These are phyloP conservation scores for Harpegnathos saltator DNA, from an alignment of 1,140 invertebrate species.

Conservation along the genomic window DNA sequence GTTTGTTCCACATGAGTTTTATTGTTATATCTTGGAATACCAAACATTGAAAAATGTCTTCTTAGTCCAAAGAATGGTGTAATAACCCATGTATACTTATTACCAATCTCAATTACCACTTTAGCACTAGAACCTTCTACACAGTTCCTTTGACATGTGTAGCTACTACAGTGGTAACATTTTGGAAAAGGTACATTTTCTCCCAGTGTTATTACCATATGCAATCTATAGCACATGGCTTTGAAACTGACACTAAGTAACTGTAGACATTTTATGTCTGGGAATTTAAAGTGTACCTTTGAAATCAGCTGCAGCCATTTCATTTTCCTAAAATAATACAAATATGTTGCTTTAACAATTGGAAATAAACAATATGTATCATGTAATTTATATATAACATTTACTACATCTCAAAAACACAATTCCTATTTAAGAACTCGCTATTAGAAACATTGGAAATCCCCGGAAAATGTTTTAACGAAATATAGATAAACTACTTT, in stretches of 20 bases:
- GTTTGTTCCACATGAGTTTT: slow-evolving; percentile 78
- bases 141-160: slow-evolving; percentile 85
- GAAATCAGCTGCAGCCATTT: slow-evolving; percentile 84
- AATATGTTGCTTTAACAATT: not conserved
- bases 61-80: slow-evolving; percentile 82
- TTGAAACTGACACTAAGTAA: slow-evolving; percentile 83
- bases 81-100: slow-evolving; percentile 86
- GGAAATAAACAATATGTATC: not conserved
- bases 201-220: slow-evolving; percentile 83
- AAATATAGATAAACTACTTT: not conserved
- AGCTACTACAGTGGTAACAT: slow-evolving; percentile 84
- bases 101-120: slow-evolving; percentile 86
- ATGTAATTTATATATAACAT: not conserved
- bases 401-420: not conserved
- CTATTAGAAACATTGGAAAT: not conserved
- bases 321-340: slow-evolving; percentile 81
- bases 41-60: slow-evolving; percentile 84
- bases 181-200: slow-evolving; percentile 82
- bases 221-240: slow-evolving; percentile 84
- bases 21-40: slow-evolving; percentile 84
- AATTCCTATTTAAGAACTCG: not conserved
- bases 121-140: slow-evolving; percentile 83
- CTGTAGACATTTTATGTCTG: slow-evolving; percentile 84
- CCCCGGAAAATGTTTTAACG: not conserved
- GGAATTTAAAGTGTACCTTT: slow-evolving; percentile 84